phyloP scores from a whole-genome alignment of 92 coral and sea anemone genomes.

The Palythoa heliodiscus region DNA sequence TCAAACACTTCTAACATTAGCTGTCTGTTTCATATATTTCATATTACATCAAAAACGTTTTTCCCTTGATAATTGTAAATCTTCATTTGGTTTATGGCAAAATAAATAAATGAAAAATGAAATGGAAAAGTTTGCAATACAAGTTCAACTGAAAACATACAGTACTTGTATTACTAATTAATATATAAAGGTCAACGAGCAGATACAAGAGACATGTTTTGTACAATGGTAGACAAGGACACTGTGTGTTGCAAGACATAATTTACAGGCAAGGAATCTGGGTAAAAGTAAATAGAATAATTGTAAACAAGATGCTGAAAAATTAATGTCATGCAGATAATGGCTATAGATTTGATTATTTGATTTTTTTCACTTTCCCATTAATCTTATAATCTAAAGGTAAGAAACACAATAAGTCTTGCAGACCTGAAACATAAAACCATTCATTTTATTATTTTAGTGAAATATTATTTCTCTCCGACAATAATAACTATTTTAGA shows the following conservation, averaged over 20 bases:
- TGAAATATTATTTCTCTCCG: background rate
- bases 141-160: background rate
- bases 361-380: background rate
- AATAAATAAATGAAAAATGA: no score
- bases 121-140: background rate
- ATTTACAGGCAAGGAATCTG: background rate
- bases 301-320: background rate
- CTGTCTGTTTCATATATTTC: no score
- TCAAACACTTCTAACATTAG: no score
- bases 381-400: background rate
- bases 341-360: constrained; percentile 8
- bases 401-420: background rate
- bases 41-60: no score
- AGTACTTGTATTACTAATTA: no score
- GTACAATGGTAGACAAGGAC: background rate
- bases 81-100: no score
- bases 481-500: background rate
- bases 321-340: background rate
- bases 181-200: background rate
- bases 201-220: background rate
- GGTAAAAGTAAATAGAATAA: background rate
- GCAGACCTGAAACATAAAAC: background rate
- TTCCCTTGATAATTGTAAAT: no score
- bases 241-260: background rate
- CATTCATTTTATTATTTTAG: background rate